Percentiles rank a stretch among this genome's conserved stretches.
These are phyloP conservation scores for Erinaceus europaeus DNA, from an alignment of 2,113 vertebrate species.

Conservation along the genomic window DNA sequence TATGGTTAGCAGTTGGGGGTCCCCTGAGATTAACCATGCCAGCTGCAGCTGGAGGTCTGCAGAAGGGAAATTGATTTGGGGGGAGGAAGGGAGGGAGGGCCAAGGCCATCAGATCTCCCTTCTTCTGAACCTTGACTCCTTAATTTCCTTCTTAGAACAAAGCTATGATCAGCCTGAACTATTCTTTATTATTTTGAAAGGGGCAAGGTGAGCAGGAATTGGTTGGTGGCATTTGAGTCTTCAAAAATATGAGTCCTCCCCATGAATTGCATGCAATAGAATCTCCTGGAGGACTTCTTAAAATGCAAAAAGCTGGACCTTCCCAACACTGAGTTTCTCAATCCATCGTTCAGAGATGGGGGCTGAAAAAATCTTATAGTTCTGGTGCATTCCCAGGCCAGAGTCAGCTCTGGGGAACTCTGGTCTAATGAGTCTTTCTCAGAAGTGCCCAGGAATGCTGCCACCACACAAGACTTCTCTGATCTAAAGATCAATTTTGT, in stretches of 20 bases:
- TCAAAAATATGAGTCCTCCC: too few relatives aligned
- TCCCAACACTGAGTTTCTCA: neutral
- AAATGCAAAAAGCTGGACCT: neutral
- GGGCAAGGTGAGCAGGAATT: too few relatives aligned
- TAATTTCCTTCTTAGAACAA: too few relatives aligned
- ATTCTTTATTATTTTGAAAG: too few relatives aligned
- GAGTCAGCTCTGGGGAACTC: neutral
- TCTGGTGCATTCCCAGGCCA: neutral
- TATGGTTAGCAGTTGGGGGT: constrained; percentile 72
- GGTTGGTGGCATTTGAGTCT: too few relatives aligned
- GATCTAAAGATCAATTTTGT: neutral
- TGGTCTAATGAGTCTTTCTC: neutral
- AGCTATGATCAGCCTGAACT: too few relatives aligned
- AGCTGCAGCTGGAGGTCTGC: too few relatives aligned
- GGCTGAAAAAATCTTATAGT: neutral
- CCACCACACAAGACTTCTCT: neutral
- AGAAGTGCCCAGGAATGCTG: neutral
- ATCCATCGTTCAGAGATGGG: neutral
- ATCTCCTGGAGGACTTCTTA: neutral
- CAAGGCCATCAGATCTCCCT: rapidly evolving
- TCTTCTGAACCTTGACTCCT: too few relatives aligned
- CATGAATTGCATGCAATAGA: rapidly evolving
- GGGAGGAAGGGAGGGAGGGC: neutral
- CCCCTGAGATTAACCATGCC: rapidly evolving
- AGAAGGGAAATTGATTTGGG: too few relatives aligned